phyloP scores from a whole-genome alignment of 2,888 invertebrate species.

The Meteorus cinctellus region DNA sequence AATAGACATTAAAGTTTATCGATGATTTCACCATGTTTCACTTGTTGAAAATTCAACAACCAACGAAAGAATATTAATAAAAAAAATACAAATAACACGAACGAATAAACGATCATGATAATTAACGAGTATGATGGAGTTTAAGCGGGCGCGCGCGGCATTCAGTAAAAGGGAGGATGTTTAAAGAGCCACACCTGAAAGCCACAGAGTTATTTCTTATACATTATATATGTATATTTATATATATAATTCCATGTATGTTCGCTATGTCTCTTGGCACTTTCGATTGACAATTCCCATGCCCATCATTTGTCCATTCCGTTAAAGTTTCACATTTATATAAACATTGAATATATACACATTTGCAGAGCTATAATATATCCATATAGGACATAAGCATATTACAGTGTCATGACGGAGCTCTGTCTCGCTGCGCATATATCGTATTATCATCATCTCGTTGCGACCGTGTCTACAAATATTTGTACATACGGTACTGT shows the following conservation, averaged over 20 bases:
- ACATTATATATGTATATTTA: constrained; percentile 12
- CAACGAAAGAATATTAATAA: constrained; percentile 6
- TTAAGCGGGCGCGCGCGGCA: constrained; percentile 49
- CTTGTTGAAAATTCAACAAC: constrained; percentile 7
- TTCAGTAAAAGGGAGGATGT: constrained; percentile 69
- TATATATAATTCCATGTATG: constrained; percentile 37
- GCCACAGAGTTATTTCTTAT: constrained; percentile 27
- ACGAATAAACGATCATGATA: constrained; percentile 22
- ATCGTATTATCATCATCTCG: constrained; percentile 60
- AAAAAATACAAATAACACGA: background rate
- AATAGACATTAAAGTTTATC: constrained; percentile 12
- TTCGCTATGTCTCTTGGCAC: constrained; percentile 54
- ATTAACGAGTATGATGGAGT: constrained; percentile 24
- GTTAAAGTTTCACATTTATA: constrained; percentile 16
- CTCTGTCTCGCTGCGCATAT: background rate
- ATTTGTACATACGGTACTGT: constrained; percentile 55
- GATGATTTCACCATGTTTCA: constrained; percentile 12
- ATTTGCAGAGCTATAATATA: constrained; percentile 24
- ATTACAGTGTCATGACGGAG: background rate
- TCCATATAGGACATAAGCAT: constrained; percentile 27
- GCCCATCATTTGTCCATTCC: constrained; percentile 48
- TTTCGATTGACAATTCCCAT: constrained; percentile 71
- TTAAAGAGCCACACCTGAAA: constrained; percentile 71
- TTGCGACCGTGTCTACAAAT: constrained; percentile 58
- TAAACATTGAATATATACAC: constrained; percentile 8